These are phyloP conservation scores for Rambutsinella grinnellia DNA, from an alignment of 2,888 invertebrate species.

Conservation along the genomic window DNA sequence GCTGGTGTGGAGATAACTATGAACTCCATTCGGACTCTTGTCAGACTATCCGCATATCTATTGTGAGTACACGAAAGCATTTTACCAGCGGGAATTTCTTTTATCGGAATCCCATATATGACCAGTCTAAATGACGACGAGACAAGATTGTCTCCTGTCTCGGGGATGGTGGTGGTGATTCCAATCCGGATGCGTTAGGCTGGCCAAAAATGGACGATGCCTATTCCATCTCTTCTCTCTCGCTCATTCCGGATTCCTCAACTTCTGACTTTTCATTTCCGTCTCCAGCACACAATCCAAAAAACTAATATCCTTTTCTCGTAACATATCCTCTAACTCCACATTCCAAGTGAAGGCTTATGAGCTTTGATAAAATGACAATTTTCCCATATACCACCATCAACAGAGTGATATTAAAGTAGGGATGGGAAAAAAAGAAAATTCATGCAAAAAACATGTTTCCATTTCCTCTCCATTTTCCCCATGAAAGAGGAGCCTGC, in stretches of 20 bases:
- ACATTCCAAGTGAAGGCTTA: not conserved
- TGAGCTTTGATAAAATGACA: constrained; percentile 25
- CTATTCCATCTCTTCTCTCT: constrained; percentile 45
- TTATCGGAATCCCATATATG: constrained; percentile 30
- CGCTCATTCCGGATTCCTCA: constrained; percentile 57
- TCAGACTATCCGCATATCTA: not conserved
- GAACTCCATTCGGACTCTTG: not conserved
- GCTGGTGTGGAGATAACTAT: not conserved
- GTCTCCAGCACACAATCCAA: constrained; percentile 4
- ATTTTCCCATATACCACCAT: not conserved
- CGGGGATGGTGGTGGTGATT: constrained; percentile 13
- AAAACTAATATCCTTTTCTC: constrained; percentile 13
- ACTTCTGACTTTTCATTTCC: constrained; percentile 58
- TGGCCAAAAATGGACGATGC: constrained; percentile 52
- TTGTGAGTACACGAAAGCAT: too few relatives aligned
- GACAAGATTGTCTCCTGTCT: not conserved
- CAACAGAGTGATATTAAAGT: not conserved
- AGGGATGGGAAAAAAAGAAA: constrained; percentile 5
- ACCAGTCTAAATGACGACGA: constrained; percentile 16
- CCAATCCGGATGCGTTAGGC: constrained; percentile 42
- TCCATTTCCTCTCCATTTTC: constrained; percentile 21
- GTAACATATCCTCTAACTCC: not conserved
- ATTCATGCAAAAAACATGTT: constrained; percentile 44
- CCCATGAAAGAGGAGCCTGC: not conserved
- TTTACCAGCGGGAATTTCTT: not conserved